phyloP scores from a whole-genome alignment of 2,888 invertebrate species.

The Iselma pallidipennis region DNA sequence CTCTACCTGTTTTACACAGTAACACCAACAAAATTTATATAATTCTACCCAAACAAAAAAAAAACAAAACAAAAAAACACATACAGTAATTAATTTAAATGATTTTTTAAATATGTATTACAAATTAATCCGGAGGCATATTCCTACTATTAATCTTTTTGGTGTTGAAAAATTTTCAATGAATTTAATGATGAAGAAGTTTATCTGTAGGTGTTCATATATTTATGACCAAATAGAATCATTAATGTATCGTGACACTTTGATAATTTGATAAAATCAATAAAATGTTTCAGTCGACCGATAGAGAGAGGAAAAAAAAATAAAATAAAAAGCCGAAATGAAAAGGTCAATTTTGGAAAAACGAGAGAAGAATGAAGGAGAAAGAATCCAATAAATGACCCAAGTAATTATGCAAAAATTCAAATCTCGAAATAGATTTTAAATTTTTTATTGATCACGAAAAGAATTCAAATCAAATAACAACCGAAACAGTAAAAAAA shows the following conservation, averaged over 20 bases:
- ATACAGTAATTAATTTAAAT: not conserved
- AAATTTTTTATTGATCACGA: too few species aligned
- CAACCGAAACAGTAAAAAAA: not conserved
- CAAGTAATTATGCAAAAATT: not conserved
- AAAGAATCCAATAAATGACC: not conserved
- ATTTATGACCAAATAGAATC: not conserved
- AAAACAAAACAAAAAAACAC: not conserved
- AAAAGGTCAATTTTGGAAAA: too few species aligned
- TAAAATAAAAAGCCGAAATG: too few species aligned
- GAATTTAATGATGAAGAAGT: not conserved
- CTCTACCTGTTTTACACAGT: not conserved
- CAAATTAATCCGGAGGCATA: not conserved
- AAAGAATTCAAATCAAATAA: too few species aligned
- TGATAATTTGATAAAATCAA: too few species aligned
- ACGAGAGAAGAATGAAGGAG: not conserved
- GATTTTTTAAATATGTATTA: not conserved
- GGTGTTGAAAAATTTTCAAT: not conserved
- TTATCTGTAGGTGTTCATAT: not conserved
- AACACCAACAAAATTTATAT: not conserved
- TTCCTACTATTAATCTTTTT: not conserved
- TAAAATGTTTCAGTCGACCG: not conserved
- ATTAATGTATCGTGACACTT: too few species aligned
- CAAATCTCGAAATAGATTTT: not conserved
- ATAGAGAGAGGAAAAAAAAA: not conserved
- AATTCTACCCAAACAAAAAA: not conserved